Base-by-base conservation (phyloP, 1,140 invertebrate genomes). In the Dryas iulia region DNA sequence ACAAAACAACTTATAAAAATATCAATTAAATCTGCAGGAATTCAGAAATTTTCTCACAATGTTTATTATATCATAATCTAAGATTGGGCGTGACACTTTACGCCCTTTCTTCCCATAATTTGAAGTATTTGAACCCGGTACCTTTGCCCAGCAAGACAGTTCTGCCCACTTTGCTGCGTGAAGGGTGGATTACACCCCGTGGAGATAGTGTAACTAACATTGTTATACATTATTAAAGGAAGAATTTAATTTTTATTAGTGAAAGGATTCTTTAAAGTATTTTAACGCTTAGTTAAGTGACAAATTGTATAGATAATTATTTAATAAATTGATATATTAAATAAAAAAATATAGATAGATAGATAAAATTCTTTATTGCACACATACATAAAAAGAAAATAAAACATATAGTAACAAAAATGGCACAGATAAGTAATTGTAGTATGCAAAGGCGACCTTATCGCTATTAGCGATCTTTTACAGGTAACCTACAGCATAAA, bases 101-200 rank as follows among this genome's bases (percentile, higher is more conserved):
- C 82, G 75, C 84, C 84, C 71, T 70, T 77, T 74, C 81, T 84
- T 86, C 81, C 72, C 78, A 83, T 79, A 63, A 28, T 52, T 73
- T 60, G 39, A 47, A 47, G 7, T 47, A 47, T 47, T 47, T 47
- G 39, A 14, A 47, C 39, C 14, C 18, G 35, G 18, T 14, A 52
- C 24, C 24, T 56, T 56, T 53, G 53, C 62, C 2, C 62, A 64
- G 62, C 52, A 35, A 33, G 62, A 56, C 10, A 26, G 21, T 56
- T 26, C 53, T 24, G 53, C 31, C 11, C n/a, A 26, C 24, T 26
- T 53, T 12, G 39, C 0, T 54, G 2, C 25, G 4, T 10, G 24
- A 72, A 64, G 76, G 80, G 74, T 66, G 65, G 54, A 31, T n/a
- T n/a, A n/a, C 71, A 3, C 72, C 82, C 81, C 67, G 76, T 74